Conservation (phyloP, 2,797 vertebrate species). For the Esox masquinongy region DNA sequence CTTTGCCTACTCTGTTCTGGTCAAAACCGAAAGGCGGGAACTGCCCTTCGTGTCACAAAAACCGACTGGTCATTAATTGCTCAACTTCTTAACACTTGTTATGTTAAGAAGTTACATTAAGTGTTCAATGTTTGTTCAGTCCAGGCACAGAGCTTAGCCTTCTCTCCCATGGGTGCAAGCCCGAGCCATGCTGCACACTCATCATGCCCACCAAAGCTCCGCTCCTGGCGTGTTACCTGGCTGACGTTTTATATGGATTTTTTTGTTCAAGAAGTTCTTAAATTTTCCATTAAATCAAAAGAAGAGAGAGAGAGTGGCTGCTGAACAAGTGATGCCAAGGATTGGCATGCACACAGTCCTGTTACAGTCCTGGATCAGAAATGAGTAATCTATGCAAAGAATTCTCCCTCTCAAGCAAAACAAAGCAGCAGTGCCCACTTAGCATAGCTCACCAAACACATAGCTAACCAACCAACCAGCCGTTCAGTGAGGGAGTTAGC, state of each 20-base stretch:
- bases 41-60: too few relatives aligned
- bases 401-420: constrained; percentile 34
- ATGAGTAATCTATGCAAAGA: constrained; percentile 43
- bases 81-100: too few relatives aligned
- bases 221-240: not conserved
- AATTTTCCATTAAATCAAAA: constrained; percentile 15
- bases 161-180: too few relatives aligned
- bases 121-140: too few relatives aligned
- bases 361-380: not conserved
- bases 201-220: too few relatives aligned
- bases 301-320: not conserved
- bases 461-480: not conserved
- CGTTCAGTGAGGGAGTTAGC: not conserved
- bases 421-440: constrained; percentile 8
- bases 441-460: not conserved
- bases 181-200: too few relatives aligned
- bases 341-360: constrained; percentile 8
- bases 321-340: not conserved
- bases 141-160: too few relatives aligned
- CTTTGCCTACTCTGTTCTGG: too few relatives aligned
- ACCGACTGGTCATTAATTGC: too few relatives aligned
- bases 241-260: not conserved
- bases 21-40: too few relatives aligned
- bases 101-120: too few relatives aligned
- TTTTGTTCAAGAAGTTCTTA: not conserved